Base-by-base conservation (phyloP, 2,888 invertebrate genomes). In the Pseudococcus longispinus region DNA sequence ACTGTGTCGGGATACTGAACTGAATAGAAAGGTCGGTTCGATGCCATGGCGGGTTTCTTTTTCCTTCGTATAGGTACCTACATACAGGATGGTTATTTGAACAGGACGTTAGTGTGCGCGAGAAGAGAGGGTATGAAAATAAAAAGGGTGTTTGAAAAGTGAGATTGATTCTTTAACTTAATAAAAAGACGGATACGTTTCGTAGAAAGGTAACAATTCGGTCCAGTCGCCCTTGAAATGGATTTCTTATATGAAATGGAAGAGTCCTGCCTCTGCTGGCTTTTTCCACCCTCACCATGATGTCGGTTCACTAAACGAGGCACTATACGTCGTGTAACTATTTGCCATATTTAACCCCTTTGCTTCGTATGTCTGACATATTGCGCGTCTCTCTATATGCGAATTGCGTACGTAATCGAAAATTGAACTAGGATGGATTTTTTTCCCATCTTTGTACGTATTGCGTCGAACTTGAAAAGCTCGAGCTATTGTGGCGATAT, bases 201-300 rank as follows among this genome's bases (percentile, higher is more conserved):
- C 20, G 11, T 37, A 37, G 42, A 80, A 80, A 80, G 77, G 77
- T 80, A 80, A 80, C 77, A 80, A 80, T 42, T 80, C 42, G 42
- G 77, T 80, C 77, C 77, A 80, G 77, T 80, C 77, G 77, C 77
- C 77, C 77, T 80, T 80, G 77, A 80, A 80, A 80, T 80, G 77
- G 77, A 80, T 80, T 80, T 42, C 70, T 26, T 70, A 18, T 70
- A 37, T 37, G 37, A 9, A 70, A 37, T 37, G 37, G 37, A 70
- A 70, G 70, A 60, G 60, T 60, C 23, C 23, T 23, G 20, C 23
- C 15, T n/a, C 3, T n/a, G n/a, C 6, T 18, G 1, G 15, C 4
- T 29, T 18, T 70, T 70, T 70, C 29, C 70, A 29, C 70, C 70
- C 70, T 23, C 55, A n/a, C 55, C 55, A 55, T n/a, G n/a, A n/a